Conservation (phyloP, 1,140 invertebrate species). For the Drosophila cardini region DNA sequence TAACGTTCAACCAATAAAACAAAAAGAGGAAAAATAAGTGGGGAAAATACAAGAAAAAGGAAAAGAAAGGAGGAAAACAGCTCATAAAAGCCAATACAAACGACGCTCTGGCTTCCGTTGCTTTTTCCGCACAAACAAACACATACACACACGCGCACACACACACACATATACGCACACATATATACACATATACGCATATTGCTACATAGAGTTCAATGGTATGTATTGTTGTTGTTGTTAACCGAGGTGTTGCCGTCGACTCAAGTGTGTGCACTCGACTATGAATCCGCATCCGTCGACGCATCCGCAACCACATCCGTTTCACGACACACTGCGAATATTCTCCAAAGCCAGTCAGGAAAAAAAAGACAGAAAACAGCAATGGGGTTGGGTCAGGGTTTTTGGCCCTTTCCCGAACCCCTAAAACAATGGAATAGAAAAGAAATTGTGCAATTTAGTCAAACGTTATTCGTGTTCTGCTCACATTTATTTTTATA, state of each 20-base stretch:
- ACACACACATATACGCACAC: not conserved
- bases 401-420: too few relatives aligned
- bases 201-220: conserved; percentile 21
- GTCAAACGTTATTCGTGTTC: conserved; percentile 3
- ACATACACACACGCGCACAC: conserved; percentile 4
- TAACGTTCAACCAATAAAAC: conserved; percentile 42
- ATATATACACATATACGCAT: conserved; percentile 4
- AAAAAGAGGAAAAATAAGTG: conserved; percentile 23
- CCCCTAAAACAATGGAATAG: not conserved
- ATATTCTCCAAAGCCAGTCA: conserved; percentile 1
- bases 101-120: conserved; percentile 1
- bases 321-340: conserved; percentile 8
- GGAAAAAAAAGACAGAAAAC: conserved; percentile 1
- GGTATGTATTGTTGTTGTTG: conserved; percentile 29
- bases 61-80: conserved; percentile 8
- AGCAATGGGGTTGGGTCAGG: not conserved
- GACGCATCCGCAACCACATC: conserved; percentile 33
- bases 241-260: conserved; percentile 39
- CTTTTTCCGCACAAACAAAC: not conserved
- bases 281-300: conserved; percentile 65
- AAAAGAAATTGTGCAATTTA: conserved; percentile 31
- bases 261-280: conserved; percentile 77
- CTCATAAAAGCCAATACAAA: conserved; percentile 50
- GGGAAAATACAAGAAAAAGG: not conserved
- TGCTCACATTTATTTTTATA: conserved; percentile 21